Base-by-base conservation (phyloP, 2,797 vertebrate species). In the Botia almorhae region DNA sequence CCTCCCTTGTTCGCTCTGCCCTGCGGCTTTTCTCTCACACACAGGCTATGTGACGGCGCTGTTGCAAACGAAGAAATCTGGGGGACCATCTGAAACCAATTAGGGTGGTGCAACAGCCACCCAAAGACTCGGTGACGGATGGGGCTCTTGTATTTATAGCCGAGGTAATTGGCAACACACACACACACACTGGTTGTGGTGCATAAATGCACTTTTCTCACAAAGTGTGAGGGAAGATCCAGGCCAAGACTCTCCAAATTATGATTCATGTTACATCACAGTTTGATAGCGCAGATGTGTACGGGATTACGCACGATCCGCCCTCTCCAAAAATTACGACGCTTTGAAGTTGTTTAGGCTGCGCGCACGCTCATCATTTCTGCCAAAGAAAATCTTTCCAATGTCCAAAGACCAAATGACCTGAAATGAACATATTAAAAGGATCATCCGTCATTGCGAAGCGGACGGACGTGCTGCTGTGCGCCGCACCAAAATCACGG, bases 111-210 rank as follows among this genome's bases (percentile, higher is more conserved):
- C 94, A 95, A 93, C 96, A 97, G 95, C 96, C 96, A 98, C 97
- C 97, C 96, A 98, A 96, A 96, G 96, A 95, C 95, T 93, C 93
- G 93, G 95, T 97, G 97, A 98, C 97, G 96, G 96, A 98, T 98
- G 95, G 95, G 94, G 95, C 95, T 95, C 95, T 92, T 95, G 94
- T 94, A 96, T 97, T 97, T 98, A 97, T 95, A 95, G 96, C 96
- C 94, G 91, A 95, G 95, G 96, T 98, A 98, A 98, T 97, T 98
- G 97, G 96, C 96, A 97, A 97, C 95, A 96, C 95, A 96, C 90
- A 93, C 76, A 83, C 7, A 84, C 76, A 74, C 83, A 89, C 85
- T 85, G 67, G 77, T 86, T 81, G 78, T 73, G 74, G 60, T 23
- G 61, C 77, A 69, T 70, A 56, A 63, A 78, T 80, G 69, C 71